A percentile compares a stretch with the other conserved stretches of the same genome.
phyloP scores from a whole-genome alignment of 2,888 invertebrate genomes.

The Caenorhabditis macrosperma region DNA sequence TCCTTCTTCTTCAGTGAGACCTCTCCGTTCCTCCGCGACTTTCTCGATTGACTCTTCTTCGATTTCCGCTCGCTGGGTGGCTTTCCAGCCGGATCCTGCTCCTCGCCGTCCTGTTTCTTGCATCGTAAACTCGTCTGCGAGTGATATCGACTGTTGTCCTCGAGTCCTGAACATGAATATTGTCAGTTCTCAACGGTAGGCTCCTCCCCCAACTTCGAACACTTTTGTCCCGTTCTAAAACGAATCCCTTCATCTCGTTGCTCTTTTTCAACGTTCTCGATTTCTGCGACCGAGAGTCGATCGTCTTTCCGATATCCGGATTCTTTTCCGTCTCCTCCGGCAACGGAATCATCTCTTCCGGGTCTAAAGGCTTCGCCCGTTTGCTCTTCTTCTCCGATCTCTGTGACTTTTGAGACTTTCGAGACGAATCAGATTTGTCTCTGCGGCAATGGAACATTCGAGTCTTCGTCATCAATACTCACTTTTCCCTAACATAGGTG shows the following conservation, averaged over 20 bases:
- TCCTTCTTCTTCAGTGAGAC: slow-evolving; percentile 7
- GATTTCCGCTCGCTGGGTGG: not conserved
- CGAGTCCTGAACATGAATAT: slow-evolving; percentile 29
- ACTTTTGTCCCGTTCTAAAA: slow-evolving; percentile 24
- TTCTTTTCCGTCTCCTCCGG: slow-evolving; percentile 23
- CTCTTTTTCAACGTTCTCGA: not conserved
- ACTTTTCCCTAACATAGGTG: slow-evolving; percentile 9
- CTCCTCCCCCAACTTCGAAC: not conserved
- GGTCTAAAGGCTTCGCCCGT: slow-evolving; percentile 21
- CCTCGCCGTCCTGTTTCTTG: not conserved
- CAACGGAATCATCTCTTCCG: slow-evolving; percentile 19
- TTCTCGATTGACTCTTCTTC: not conserved
- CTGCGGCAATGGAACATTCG: not conserved
- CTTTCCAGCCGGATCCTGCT: not conserved
- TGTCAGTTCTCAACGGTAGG: not conserved
- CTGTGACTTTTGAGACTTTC: not conserved
- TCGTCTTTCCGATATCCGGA: slow-evolving; percentile 22
- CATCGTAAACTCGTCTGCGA: not conserved
- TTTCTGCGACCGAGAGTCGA: not conserved
- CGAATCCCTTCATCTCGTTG: slow-evolving; percentile 20
- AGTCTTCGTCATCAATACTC: not conserved
- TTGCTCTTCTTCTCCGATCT: not conserved
- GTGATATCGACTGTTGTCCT: slow-evolving; percentile 8
- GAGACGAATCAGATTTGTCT: not conserved
- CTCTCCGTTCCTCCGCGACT: not conserved